These are phyloP conservation scores for Nettapus auritus DNA, from an alignment of 2,113 vertebrate species.

Conservation along the genomic window DNA sequence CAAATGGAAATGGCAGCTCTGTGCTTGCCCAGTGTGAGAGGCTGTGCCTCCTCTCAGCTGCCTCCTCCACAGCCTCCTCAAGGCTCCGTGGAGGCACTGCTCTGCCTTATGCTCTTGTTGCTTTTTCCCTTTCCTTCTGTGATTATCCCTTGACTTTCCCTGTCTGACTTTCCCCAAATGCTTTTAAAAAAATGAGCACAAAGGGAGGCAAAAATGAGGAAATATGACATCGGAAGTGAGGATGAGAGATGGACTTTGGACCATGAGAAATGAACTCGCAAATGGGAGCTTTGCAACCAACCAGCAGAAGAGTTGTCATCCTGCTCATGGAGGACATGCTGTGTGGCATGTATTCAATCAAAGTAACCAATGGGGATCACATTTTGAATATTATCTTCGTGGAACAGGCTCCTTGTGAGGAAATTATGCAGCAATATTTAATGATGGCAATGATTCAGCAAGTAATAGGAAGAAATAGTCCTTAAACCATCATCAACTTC, in stretches of 20 bases:
- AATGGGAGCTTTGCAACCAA: neutral
- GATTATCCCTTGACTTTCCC: neutral
- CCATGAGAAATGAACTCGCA: neutral
- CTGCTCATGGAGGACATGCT: slow-evolving; percentile 2
- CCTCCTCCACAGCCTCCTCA: neutral
- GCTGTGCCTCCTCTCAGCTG: neutral
- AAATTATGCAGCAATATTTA: slow-evolving; percentile 55
- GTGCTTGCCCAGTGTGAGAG: neutral
- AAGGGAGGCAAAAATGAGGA: neutral
- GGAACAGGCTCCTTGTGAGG: slow-evolving; percentile 43
- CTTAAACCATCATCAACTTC: slow-evolving; percentile 35
- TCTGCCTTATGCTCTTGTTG: neutral
- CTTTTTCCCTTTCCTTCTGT: neutral
- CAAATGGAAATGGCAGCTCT: neutral
- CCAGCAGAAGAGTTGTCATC: slow-evolving; percentile 3
- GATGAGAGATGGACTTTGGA: slow-evolving; percentile 1
- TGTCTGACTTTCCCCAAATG: neutral
- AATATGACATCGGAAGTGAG: neutral
- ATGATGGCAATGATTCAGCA: slow-evolving; percentile 51
- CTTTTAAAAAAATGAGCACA: neutral
- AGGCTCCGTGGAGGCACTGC: neutral
- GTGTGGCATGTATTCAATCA: slow-evolving; percentile 30
- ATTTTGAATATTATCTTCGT: slow-evolving; percentile 40
- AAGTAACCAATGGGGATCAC: slow-evolving; percentile 21
- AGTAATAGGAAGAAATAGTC: slow-evolving; percentile 37